Conservation (phyloP, 2,888 invertebrate genomes). For the Microdon myrmicae region DNA sequence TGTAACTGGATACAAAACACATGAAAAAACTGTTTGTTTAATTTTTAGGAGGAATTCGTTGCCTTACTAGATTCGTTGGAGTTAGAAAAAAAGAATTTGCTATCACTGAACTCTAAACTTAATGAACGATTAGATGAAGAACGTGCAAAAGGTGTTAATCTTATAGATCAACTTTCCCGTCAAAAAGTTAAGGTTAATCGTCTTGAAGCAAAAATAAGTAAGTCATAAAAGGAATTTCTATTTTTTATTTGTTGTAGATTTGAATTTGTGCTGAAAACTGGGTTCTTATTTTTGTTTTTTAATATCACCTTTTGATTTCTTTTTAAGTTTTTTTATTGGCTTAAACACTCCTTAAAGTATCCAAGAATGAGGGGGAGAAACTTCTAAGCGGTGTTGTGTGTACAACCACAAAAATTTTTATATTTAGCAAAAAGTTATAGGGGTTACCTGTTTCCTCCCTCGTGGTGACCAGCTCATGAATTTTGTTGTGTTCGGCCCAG, state of each 20-base stretch:
- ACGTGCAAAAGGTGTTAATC: constrained; percentile 55
- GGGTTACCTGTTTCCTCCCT: no score
- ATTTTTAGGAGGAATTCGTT: constrained; percentile 62
- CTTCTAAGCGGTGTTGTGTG: no score
- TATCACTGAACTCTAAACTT: constrained; percentile 56
- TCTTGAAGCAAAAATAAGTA: constrained; percentile 60
- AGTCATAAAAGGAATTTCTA: constrained; percentile 12
- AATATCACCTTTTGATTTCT: no score
- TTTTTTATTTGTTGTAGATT: not conserved
- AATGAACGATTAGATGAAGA: constrained; percentile 59
- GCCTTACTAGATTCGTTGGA: constrained; percentile 62
- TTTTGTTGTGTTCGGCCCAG: no score
- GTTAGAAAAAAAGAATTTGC: constrained; percentile 60
- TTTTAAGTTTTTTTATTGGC: no score
- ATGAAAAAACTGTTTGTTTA: not conserved
- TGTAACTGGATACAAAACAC: not conserved
- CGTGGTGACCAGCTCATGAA: no score
- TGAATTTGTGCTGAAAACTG: not conserved
- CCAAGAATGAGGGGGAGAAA: no score
- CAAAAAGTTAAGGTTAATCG: constrained; percentile 61
- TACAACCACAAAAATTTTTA: no score
- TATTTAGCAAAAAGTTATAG: no score
- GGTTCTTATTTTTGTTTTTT: no score
- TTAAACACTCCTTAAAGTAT: no score
- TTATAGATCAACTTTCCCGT: constrained; percentile 58